Percentiles rank a stretch among this genome's conserved stretches.
phyloP scores from a whole-genome alignment of 2,113 vertebrate species.

The Blennius ocellaris region DNA sequence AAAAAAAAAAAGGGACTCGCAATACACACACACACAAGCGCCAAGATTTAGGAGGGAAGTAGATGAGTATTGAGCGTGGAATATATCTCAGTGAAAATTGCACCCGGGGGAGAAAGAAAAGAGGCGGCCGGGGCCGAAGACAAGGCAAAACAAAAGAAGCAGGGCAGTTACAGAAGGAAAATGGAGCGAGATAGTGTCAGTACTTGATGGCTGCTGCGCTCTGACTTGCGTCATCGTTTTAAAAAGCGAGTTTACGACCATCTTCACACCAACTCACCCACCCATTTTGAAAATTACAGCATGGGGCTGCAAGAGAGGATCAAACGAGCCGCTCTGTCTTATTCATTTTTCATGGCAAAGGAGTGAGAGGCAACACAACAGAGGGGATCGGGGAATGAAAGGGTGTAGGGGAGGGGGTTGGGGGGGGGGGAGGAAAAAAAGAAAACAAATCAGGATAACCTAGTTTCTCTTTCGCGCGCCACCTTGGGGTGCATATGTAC shows the following conservation, averaged over 20 bases:
- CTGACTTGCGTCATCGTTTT: constrained; percentile 40
- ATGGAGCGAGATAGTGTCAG: neutral
- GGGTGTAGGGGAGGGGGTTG: too few species aligned
- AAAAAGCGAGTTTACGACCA: constrained; percentile 31
- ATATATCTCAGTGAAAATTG: constrained; percentile 61
- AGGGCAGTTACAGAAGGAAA: neutral
- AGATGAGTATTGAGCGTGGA: constrained; percentile 58
- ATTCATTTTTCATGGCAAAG: constrained; percentile 65
- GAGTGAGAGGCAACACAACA: constrained; percentile 48
- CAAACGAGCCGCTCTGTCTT: constrained; percentile 54
- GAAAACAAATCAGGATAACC: constrained; percentile 53
- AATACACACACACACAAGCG: constrained; percentile 39
- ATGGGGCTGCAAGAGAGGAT: constrained; percentile 38
- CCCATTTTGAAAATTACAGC: constrained; percentile 49
- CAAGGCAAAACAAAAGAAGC: constrained; percentile 45
- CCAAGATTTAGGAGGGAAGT: constrained; percentile 65
- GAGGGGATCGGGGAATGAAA: constrained; percentile 23
- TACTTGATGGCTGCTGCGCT: constrained; percentile 9
- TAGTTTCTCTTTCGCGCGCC: constrained; percentile 45
- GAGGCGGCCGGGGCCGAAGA: neutral
- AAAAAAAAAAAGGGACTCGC: constrained; percentile 39
- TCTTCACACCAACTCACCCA: neutral
- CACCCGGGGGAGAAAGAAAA: constrained; percentile 48
- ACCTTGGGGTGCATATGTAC: constrained; percentile 28
- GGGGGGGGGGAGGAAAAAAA: constrained; percentile 11